A percentile compares a stretch with the other conserved stretches of the same genome.
phyloP scores from a whole-genome alignment of 2,888 invertebrate species.

The Drosophila mettleri region DNA sequence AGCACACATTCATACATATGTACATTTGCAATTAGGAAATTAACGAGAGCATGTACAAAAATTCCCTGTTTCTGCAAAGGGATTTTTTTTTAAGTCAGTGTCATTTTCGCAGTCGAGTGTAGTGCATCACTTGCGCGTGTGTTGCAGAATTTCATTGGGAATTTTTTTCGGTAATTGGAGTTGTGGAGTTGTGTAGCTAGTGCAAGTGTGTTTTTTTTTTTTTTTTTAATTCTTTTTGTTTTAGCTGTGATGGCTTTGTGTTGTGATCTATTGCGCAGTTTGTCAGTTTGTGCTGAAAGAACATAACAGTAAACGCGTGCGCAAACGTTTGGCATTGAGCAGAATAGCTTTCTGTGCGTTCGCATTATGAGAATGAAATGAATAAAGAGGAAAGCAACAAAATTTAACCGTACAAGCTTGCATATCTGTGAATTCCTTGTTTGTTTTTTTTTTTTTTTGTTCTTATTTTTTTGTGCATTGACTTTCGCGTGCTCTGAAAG shows the following conservation, averaged over 20 bases:
- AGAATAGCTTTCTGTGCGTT: no score
- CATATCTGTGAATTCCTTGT: neutral
- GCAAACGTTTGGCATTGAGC: neutral
- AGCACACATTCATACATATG: no score
- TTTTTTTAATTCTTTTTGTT: neutral
- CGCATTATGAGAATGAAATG: no score
- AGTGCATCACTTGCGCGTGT: no score
- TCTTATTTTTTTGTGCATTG: neutral
- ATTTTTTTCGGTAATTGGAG: no score
- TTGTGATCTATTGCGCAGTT: neutral
- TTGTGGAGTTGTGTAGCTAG: no score
- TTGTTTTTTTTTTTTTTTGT: no score
- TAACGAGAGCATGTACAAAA: neutral
- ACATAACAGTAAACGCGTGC: neutral
- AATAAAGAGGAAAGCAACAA: neutral
- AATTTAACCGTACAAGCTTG: neutral
- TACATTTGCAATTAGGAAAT: neutral
- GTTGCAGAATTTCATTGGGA: no score
- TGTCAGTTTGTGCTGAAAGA: neutral
- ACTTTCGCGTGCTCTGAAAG: neutral
- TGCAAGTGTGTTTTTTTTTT: neutral
- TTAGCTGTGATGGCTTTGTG: neutral
- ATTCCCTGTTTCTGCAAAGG: neutral
- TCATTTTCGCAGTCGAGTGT: neutral
- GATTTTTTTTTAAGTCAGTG: neutral